Evolutionary conservation across 2,888 invertebrate genomes (phyloP).

Genomic region (Villa cingulata): DNA sequence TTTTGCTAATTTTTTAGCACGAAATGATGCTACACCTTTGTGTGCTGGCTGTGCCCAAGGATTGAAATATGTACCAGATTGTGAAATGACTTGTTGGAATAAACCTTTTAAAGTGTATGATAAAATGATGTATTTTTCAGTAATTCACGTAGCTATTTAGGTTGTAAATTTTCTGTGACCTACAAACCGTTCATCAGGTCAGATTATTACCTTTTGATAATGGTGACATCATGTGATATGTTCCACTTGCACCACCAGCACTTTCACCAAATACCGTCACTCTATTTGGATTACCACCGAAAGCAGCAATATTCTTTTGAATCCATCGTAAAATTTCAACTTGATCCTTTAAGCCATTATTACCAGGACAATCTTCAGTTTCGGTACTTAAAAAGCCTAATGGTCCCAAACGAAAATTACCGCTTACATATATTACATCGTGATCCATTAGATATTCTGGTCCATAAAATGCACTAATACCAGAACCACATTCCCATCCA

Average conservation of each 20-base stretch:
- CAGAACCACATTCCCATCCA: slow-evolving; percentile 61
- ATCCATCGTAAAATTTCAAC: slow-evolving; percentile 47
- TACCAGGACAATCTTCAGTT: slow-evolving; percentile 49
- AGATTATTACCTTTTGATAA: slow-evolving; percentile 24
- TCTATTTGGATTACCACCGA: slow-evolving; percentile 48
- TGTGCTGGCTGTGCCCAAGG: slow-evolving; percentile 52
- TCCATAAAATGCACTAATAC: slow-evolving; percentile 52
- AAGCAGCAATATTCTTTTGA: slow-evolving; percentile 44
- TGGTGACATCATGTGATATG: slow-evolving; percentile 55
- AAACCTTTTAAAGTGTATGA: slow-evolving; percentile 37
- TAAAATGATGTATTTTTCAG: no score
- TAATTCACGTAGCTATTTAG: no score
- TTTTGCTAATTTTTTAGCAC: slow-evolving; percentile 47
- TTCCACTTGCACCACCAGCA: slow-evolving; percentile 54
- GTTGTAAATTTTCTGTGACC: background rate
- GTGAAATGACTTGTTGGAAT: slow-evolving; percentile 58
- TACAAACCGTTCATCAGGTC: background rate
- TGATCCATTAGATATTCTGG: slow-evolving; percentile 56
- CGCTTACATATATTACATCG: slow-evolving; percentile 53
- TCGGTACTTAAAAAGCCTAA: slow-evolving; percentile 53
- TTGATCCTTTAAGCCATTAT: slow-evolving; percentile 56
- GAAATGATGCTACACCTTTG: slow-evolving; percentile 43
- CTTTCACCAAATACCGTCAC: slow-evolving; percentile 58
- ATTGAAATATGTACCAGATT: slow-evolving; percentile 57
- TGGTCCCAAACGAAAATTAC: slow-evolving; percentile 57